Base-by-base conservation (phyloP, 2,113 vertebrate genomes). In the Chlorodrepanis virens region DNA sequence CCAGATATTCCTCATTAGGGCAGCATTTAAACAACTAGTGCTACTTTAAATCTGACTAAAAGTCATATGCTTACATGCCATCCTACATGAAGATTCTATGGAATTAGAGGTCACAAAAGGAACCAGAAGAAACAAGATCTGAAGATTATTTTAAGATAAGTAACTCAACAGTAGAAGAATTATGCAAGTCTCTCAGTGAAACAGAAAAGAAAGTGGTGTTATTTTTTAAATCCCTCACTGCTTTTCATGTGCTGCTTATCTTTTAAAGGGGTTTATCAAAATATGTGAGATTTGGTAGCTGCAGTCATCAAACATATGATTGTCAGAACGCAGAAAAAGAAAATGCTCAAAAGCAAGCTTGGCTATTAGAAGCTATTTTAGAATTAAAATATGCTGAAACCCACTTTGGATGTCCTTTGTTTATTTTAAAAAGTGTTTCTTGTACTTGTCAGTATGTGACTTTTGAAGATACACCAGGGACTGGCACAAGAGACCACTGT, bases 401-500 rank as follows among this genome's bases (percentile, higher is more conserved):
- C 2, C 16, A 45, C n/a, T 92, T 80, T 54, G 47, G 8, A 19
- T 88, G 52, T 27, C 35, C 56, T 82, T 63, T 74, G 27, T 63
- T 96, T 90, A 40, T 81, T 78, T 96, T 29, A 44, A 79, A 42
- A 79, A 57, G 8, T 50, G 29, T 78, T 94, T 67, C n/a, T 81
- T 76, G 31, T 79, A 39, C 35, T 40, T 89, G 23, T 65, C 69
- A 70, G 40, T 74, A 0, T 88, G 14, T 52, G 60, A 42, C 40
- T 96, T 88, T 9, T 59, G 71, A 86, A n/a, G 65, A 84, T 69
- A 81, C 68, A 68, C 64, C 20, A 25, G 88, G 88, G 72, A 64
- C 64, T 87, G 93, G 83, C 88, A 93, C 15, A 56, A 84, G 92
- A 87, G 86, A 93, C 61, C 61, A 71, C 64, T 90, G 83, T 77